Evolutionary conservation across 1,140 invertebrate genomes (phyloP), one percentile per base, ranked within the genome.

Genomic region (Drosophila ficusphila): DNA sequence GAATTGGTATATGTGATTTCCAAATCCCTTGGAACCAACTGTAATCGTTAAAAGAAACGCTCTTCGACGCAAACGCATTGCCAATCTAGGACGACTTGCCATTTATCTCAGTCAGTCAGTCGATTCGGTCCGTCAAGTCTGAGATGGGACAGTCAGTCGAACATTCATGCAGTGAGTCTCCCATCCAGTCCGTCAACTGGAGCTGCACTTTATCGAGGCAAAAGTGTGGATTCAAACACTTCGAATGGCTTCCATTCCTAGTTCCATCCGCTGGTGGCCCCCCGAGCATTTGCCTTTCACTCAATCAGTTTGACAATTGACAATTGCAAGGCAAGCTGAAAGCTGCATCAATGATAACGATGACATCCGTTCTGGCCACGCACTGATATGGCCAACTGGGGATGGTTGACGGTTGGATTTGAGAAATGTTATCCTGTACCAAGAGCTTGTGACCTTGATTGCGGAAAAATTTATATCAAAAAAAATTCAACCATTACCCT

Each of bases 221-320:
- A 12, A 48, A 49, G 48, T 67, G 48, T 29, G 41, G 52, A 49
- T 38, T 46, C 46, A 49, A 60, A 60, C 53, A 60, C 53, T 49
- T 14, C 12, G 18, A 39, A 29, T 38, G 6, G 14, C 33, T 47
- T 11, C 36, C 25, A 69, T n/a, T 33, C 25, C 48, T 14, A 6
- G 14, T 14, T 31, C 21, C 27, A 19, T n/a, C 54, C 27, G 1
- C 53, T 33, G 11, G 11, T 60, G 39, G 11, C 23, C 31, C 39
- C 38, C 31, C 42, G 36, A 53, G 56, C 79, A 65, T 71, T 79
- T 79, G 57, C 65, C 56, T 75, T 79, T 76, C 71, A 68, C 71
- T 85, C 79, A 85, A 85, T 85, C 79, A 79, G 79, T 42, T 73
- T 81, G 81, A 85, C 76, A 76, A 86, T 61, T 76, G 79, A 76